Evolutionary conservation across 2,113 vertebrate species (phyloP).

Genomic region (Cnemophilus loriae): DNA sequence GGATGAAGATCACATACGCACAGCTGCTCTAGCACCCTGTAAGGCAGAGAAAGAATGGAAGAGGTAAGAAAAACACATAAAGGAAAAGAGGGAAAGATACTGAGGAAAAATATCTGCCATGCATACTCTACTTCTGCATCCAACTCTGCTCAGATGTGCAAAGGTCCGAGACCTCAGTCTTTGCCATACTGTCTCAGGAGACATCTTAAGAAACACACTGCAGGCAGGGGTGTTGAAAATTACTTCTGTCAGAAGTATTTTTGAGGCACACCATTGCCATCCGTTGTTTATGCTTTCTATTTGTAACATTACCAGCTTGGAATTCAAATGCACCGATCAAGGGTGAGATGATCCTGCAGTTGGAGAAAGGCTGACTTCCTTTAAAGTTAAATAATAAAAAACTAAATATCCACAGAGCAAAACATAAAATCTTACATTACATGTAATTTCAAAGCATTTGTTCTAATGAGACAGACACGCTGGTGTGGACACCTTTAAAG

Average conservation of each 20-base stretch:
- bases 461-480: background rate
- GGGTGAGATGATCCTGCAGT: background rate
- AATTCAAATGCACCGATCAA: background rate
- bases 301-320: background rate
- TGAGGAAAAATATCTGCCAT: background rate
- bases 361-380: background rate
- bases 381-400: background rate
- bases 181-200: background rate
- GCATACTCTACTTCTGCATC: background rate
- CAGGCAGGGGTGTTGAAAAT: background rate
- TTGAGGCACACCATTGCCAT: background rate
- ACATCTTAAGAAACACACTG: background rate
- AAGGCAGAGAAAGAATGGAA: background rate
- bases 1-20: background rate
- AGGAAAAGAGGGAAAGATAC: background rate
- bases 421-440: background rate
- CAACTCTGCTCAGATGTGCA: background rate
- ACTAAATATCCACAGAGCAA: background rate
- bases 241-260: background rate
- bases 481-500: background rate
- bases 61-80: background rate
- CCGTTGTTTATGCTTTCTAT: background rate
- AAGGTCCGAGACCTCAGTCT: background rate
- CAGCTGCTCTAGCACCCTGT: background rate
- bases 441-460: background rate